Conservation (phyloP, 2,888 invertebrate genomes). For the Lacanobia wlatinum region DNA sequence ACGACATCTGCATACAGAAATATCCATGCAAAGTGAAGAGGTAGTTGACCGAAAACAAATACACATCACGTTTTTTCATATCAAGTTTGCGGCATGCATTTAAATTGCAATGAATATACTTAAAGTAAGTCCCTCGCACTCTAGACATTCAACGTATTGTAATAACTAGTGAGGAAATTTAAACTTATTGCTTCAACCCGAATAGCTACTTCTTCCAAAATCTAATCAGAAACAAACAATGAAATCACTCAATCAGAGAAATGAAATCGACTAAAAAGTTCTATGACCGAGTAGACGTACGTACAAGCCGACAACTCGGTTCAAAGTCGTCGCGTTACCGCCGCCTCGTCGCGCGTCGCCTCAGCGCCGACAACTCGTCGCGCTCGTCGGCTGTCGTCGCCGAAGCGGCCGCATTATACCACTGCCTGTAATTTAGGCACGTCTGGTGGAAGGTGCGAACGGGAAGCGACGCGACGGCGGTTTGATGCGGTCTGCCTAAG, state of each 20-base stretch:
- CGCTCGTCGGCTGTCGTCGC: not conserved
- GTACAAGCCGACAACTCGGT: not conserved
- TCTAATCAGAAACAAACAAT: not conserved
- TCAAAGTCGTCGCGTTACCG: conserved; percentile 5
- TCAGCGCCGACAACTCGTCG: conserved; percentile 5
- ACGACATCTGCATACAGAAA: not conserved
- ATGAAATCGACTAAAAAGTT: not conserved
- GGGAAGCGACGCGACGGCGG: not conserved
- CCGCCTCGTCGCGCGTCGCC: conserved; percentile 3
- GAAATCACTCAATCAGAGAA: not conserved
- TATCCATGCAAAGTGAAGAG: not conserved
- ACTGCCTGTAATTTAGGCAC: conserved; percentile 27
- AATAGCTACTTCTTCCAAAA: not conserved
- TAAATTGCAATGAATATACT: conserved; percentile 3
- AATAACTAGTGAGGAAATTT: not conserved
- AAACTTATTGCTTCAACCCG: not conserved
- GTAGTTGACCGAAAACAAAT: not conserved
- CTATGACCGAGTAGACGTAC: not conserved
- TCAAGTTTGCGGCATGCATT: not conserved
- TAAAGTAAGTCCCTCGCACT: not conserved
- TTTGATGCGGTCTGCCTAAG: no score
- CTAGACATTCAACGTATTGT: not conserved
- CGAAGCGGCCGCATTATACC: conserved; percentile 13
- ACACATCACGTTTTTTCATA: not conserved
- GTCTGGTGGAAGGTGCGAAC: conserved; percentile 10